Percentiles rank a stretch among this genome's conserved stretches.
These are phyloP conservation scores for Coelogynopora nodosa DNA, from an alignment of 2,888 invertebrate genomes.

Conservation along the genomic window DNA sequence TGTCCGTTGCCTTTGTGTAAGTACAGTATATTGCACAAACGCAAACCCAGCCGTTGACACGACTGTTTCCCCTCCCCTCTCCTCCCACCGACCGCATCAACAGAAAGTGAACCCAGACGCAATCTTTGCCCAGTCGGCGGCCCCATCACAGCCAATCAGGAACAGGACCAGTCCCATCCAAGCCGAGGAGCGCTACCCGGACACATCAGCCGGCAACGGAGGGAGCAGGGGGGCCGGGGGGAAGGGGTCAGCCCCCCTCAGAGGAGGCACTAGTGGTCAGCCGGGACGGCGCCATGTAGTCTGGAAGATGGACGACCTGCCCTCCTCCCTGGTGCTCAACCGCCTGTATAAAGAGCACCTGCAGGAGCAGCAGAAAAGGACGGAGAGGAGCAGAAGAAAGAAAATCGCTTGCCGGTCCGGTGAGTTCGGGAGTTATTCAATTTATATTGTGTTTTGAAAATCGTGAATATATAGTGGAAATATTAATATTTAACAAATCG, in stretches of 20 bases:
- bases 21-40: too few relatives aligned
- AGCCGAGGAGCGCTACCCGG: background rate
- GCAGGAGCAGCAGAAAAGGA: background rate
- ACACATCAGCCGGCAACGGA: background rate
- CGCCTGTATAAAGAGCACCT: background rate
- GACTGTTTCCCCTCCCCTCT: too few relatives aligned
- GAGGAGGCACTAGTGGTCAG: too few relatives aligned
- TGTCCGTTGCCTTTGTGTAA: too few relatives aligned
- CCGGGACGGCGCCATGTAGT: too few relatives aligned
- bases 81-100: background rate
- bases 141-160: background rate
- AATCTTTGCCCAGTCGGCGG: background rate
- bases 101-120: background rate
- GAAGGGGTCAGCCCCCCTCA: background rate
- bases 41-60: too few relatives aligned
- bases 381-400: background rate
- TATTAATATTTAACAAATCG: too few relatives aligned
- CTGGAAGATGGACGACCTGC: too few relatives aligned
- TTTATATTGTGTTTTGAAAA: too few relatives aligned
- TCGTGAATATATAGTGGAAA: too few relatives aligned
- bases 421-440: too few relatives aligned
- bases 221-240: background rate
- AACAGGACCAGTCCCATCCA: background rate
- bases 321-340: background rate
- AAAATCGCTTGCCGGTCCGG: background rate